These are phyloP conservation scores for Chelmon rostratus DNA, from an alignment of 2,797 vertebrate species.

Conservation along the genomic window DNA sequence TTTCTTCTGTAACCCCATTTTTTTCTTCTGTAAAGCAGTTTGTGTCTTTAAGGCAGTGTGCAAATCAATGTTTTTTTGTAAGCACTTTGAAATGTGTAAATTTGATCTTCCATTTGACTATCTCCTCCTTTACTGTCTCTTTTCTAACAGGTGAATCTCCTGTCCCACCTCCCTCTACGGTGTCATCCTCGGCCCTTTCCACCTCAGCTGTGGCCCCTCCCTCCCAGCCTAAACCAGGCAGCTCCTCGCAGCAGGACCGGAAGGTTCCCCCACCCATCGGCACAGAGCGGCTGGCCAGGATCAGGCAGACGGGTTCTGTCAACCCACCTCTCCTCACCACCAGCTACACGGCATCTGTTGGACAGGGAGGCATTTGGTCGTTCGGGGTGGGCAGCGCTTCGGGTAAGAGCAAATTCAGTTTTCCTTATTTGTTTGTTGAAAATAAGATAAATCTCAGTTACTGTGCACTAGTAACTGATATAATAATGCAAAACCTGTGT, in stretches of 20 bases:
- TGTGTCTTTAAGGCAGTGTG: background rate
- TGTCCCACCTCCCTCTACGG: conserved; percentile 94
- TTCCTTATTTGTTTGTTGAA: background rate
- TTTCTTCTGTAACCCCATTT: background rate
- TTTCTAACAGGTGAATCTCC: conserved; percentile 92
- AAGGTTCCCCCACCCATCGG: conserved; percentile 98
- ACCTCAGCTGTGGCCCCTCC: conserved; percentile 91
- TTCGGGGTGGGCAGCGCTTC: conserved; percentile 96
- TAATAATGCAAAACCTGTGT: conserved; percentile 4
- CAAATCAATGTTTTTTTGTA: background rate
- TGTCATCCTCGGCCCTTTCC: conserved; percentile 94
- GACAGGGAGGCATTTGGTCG: conserved; percentile 98
- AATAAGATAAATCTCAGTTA: background rate
- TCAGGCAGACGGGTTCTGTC: conserved; percentile 95
- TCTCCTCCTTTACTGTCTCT: background rate
- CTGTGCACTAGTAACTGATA: background rate
- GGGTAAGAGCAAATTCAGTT: conserved; percentile 80
- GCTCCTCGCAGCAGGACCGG: conserved; percentile 89
- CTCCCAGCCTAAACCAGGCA: conserved; percentile 92
- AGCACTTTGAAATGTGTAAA: background rate
- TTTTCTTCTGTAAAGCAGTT: background rate
- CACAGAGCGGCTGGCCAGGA: conserved; percentile 95
- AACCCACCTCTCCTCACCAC: conserved; percentile 93
- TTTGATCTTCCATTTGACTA: background rate
- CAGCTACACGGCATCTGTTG: conserved; percentile 96